Percentiles rank a stretch among this genome's conserved stretches.
phyloP scores from a whole-genome alignment of 64 coral and sea anemone species.

The Astreopora myriophthalma region DNA sequence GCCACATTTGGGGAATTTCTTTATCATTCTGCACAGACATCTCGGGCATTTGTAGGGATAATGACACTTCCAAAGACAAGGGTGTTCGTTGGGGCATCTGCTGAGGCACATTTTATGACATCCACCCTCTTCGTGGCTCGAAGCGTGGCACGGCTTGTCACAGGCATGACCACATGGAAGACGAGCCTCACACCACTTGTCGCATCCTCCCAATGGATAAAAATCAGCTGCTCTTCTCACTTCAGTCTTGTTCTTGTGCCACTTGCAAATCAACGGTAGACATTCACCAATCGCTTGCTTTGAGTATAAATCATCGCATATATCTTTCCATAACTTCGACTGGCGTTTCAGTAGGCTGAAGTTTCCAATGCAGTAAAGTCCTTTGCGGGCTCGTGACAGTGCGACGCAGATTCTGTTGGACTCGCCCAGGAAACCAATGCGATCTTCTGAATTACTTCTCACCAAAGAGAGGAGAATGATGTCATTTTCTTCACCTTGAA shows the following conservation, averaged over 20 bases:
- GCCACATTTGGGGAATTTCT: slow-evolving; percentile 19
- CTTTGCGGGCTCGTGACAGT: slow-evolving; percentile 48
- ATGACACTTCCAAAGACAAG: neutral
- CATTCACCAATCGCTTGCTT: slow-evolving; percentile 34
- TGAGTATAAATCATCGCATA: slow-evolving; percentile 20
- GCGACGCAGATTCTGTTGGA: slow-evolving; percentile 69
- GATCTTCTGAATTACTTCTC: slow-evolving; percentile 62
- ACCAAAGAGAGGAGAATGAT: slow-evolving; percentile 90
- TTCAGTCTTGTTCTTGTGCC: neutral
- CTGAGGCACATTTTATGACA: neutral
- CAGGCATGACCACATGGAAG: slow-evolving; percentile 20
- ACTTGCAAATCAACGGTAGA: slow-evolving; percentile 27
- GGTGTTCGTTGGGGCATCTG: neutral
- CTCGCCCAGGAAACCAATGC: slow-evolving; percentile 77
- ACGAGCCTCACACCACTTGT: neutral
- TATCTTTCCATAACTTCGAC: slow-evolving; percentile 23
- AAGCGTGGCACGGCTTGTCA: neutral
- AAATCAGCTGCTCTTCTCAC: neutral
- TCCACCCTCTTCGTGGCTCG: neutral
- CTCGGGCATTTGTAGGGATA: neutral
- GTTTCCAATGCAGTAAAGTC: slow-evolving; percentile 65
- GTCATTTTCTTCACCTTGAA: slow-evolving; percentile 90
- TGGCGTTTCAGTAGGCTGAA: slow-evolving; percentile 1
- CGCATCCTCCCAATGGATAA: neutral
- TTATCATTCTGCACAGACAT: neutral